These are phyloP conservation scores for Hoplodrina ambigua DNA, from an alignment of 2,888 invertebrate species.

Conservation along the genomic window DNA sequence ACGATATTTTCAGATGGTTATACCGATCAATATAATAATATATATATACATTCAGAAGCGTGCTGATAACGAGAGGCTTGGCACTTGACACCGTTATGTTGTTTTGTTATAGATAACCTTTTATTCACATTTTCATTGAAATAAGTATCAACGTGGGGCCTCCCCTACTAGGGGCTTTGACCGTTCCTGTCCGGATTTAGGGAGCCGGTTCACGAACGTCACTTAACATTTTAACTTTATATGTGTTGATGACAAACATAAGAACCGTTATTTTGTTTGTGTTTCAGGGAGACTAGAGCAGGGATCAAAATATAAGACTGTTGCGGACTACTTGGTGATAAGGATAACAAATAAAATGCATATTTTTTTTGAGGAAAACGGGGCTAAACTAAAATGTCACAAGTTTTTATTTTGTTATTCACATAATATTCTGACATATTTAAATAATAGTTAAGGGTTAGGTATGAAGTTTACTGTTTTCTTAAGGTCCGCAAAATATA, in stretches of 20 bases:
- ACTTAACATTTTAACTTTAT: slow-evolving; percentile 42
- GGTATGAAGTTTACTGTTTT: too few species aligned
- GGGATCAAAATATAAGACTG: not conserved
- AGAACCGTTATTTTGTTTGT: slow-evolving; percentile 7
- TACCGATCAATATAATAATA: slow-evolving; percentile 16
- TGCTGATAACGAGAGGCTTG: slow-evolving; percentile 45
- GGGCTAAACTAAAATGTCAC: too few species aligned
- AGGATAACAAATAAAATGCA: too few species aligned
- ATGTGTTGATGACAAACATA: slow-evolving; percentile 15
- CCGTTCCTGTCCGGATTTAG: slow-evolving; percentile 30
- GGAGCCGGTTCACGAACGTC: slow-evolving; percentile 17
- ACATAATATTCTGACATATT: too few species aligned
- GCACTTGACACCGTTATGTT: slow-evolving; percentile 55
- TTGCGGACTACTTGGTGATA: too few species aligned
- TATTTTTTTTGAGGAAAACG: too few species aligned
- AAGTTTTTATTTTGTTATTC: too few species aligned
- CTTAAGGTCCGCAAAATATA: too few species aligned
- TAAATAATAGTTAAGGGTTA: too few species aligned
- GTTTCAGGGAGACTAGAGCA: not conserved
- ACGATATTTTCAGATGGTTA: slow-evolving; percentile 11
- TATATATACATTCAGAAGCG: slow-evolving; percentile 16
- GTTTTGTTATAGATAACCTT: slow-evolving; percentile 57
- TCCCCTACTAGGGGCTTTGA: slow-evolving; percentile 46
- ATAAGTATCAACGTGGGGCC: slow-evolving; percentile 37
- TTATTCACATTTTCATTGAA: slow-evolving; percentile 49